These are phyloP conservation scores for Tachina fera DNA, from an alignment of 2,888 invertebrate species.

Conservation along the genomic window DNA sequence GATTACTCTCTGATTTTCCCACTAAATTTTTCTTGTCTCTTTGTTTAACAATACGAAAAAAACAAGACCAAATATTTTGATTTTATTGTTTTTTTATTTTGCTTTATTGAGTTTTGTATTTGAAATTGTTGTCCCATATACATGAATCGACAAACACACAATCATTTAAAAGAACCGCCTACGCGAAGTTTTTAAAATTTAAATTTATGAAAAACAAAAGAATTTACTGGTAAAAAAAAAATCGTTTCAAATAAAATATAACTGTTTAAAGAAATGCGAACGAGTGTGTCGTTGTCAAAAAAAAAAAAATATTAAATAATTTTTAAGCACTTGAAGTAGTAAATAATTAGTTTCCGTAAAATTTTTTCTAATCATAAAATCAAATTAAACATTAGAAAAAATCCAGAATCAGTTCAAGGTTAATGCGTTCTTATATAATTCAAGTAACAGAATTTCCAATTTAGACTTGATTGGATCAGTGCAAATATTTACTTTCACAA, in stretches of 20 bases:
- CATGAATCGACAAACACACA: slow-evolving; percentile 10
- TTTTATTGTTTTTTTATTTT: no score
- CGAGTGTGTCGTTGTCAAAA: neutral
- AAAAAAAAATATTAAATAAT: no score
- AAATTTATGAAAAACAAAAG: slow-evolving; percentile 12
- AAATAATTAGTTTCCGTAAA: no score
- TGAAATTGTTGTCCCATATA: slow-evolving; percentile 44
- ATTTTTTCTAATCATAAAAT: no score
- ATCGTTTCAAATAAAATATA: neutral
- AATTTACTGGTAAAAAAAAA: slow-evolving; percentile 15
- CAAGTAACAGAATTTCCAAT: no score
- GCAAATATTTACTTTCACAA: no score
- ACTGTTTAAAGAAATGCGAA: neutral
- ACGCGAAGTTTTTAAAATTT: slow-evolving; percentile 68
- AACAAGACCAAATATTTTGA: slow-evolving; percentile 54
- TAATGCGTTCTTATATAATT: no score
- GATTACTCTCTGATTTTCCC: neutral
- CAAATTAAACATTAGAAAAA: no score
- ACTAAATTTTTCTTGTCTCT: neutral
- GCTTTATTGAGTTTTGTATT: slow-evolving; percentile 15
- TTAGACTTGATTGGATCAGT: no score
- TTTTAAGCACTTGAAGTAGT: no score
- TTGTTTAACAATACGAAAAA: slow-evolving; percentile 6
- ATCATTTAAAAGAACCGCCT: slow-evolving; percentile 50
- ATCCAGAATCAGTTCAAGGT: no score